Percentiles rank a stretch among this genome's conserved stretches.
Conservation (phyloP, 2,113 vertebrate genomes). For the Anseranas semipalmata region DNA sequence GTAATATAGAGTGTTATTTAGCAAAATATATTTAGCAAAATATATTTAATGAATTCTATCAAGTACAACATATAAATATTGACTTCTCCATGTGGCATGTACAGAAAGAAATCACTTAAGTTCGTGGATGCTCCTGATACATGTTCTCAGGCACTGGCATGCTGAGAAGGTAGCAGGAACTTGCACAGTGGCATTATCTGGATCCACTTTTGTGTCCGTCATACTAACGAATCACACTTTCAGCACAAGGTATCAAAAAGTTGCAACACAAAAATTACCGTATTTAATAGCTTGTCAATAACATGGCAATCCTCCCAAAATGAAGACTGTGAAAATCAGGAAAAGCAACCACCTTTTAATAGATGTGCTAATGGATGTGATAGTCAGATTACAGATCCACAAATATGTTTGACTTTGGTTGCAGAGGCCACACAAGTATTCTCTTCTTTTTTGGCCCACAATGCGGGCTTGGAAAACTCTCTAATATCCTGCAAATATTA, state of each 20-base stretch:
- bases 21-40: slow-evolving; percentile 59
- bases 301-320: background rate
- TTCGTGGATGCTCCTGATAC: background rate
- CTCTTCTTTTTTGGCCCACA: background rate
- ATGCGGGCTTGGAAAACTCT: background rate
- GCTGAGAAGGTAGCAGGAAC: background rate
- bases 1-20: slow-evolving; percentile 41
- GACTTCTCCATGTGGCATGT: background rate
- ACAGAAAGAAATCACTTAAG: slow-evolving; percentile 32
- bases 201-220: background rate
- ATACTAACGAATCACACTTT: background rate
- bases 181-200: background rate
- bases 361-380: background rate
- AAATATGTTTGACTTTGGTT: background rate
- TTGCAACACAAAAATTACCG: background rate
- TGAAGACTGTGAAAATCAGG: background rate
- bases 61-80: slow-evolving; percentile 56
- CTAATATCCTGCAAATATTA: background rate
- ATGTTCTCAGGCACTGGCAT: background rate
- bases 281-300: background rate
- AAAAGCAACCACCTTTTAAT: background rate
- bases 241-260: background rate
- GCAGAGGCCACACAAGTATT: background rate
- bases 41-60: slow-evolving; percentile 44
- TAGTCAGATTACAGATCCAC: background rate